Conservation (phyloP, 2,888 invertebrate species). For the Ophion ventricosus region DNA sequence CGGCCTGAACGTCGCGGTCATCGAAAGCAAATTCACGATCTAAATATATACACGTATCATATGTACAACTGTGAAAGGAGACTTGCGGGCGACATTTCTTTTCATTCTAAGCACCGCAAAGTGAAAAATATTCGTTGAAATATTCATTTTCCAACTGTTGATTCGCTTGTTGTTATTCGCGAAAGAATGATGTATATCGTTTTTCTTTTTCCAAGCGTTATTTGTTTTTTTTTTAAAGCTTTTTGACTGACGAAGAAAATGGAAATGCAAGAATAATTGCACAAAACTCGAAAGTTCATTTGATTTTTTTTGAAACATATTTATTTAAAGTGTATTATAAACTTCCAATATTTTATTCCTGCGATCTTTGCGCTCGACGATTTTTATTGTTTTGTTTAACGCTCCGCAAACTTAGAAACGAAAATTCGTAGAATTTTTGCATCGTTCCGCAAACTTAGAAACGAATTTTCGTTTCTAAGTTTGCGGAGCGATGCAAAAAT, state of each 20-base stretch:
- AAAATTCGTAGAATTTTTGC: background rate
- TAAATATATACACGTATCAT: background rate
- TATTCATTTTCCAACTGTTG: background rate
- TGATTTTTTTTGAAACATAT: background rate
- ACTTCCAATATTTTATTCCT: background rate
- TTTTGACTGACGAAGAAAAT: conserved; percentile 13
- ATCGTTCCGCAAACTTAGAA: background rate
- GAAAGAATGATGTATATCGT: background rate
- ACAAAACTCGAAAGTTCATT: background rate
- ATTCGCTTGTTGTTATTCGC: conserved; percentile 4
- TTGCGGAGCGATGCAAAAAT: background rate
- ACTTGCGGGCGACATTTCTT: background rate
- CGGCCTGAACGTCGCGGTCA: background rate
- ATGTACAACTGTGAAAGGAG: background rate
- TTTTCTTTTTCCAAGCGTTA: background rate
- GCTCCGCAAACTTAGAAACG: no score
- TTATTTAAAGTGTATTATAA: conserved; percentile 21
- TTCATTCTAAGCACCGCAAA: background rate
- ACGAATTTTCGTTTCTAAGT: background rate
- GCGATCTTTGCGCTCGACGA: background rate
- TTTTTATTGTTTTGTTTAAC: no score
- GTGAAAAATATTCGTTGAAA: conserved; percentile 3
- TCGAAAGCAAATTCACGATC: background rate
- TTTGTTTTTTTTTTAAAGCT: background rate
- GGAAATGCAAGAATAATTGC: background rate